Base-by-base conservation (phyloP, 2,113 vertebrate genomes). In the Pangasianodon gigas region DNA sequence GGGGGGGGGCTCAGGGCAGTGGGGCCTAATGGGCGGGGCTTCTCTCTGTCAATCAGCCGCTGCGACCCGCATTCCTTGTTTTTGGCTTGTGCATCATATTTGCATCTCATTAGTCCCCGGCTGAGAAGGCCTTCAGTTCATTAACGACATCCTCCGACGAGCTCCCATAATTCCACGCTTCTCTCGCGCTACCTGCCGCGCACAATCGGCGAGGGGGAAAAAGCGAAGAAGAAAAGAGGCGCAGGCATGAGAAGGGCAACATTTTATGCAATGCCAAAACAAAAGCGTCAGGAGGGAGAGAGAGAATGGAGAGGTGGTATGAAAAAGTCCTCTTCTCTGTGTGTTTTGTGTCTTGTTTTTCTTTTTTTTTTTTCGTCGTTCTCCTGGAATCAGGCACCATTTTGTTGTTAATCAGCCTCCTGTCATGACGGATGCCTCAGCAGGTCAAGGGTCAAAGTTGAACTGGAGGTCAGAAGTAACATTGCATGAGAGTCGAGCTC, bases 401-500 rank as follows among this genome's bases (percentile, higher is more conserved):
- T 96, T 99, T 99, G 97, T 98, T 80, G 97, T 98, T 98, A 98
- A 99, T 97, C 97, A 97, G 97, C 96, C 96, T 97, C 97, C 97
- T 98, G 97, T 97, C 97, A 96, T 98, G 98, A 99, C 97, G 97
- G 97, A 99, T 99, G 97, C 96, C 95, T 96, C 96, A 90, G 88
- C 93, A 95, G 97, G 97, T 98, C 97, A 97, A 91, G 95, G 97
- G 97, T 97, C 97, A 99, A 97, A 99, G 98, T 99, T 99, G 98
- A 99, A 97, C 95, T 95, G 94, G 96, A 97, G 98, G 98, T 99
- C 98, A 99, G 97, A 96, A 96, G 97, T 97, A 98, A 97, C 98
- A 98, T 96, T 98, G 98, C 97, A 97, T 97, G 97, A 96, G 96
- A 96, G 96, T 93, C 95, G 96, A 96, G 96, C 96, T 96, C 71